phyloP scores from a whole-genome alignment of 2,113 vertebrate genomes.

The Lasiurus borealis region DNA sequence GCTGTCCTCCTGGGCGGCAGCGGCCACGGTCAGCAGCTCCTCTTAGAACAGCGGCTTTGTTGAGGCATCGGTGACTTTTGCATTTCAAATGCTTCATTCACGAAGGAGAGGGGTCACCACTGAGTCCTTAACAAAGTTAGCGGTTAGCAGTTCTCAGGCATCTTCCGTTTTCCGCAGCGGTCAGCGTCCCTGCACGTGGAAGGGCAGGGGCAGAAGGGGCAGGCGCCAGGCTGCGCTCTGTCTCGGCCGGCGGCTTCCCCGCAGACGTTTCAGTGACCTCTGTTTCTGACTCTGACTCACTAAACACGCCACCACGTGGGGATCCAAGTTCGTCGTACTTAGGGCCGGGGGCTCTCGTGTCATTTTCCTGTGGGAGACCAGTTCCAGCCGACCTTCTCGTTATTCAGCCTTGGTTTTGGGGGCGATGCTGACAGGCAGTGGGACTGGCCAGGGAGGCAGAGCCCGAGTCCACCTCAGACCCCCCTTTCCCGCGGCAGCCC shows the following conservation, averaged over 20 bases:
- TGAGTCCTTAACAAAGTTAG: not conserved
- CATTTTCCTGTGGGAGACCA: not conserved
- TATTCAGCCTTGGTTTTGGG: not conserved
- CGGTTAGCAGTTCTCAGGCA: too few relatives aligned
- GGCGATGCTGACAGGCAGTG: not conserved
- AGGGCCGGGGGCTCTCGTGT: not conserved
- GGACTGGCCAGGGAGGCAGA: not conserved
- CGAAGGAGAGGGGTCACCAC: not conserved
- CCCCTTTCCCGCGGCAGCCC: not conserved
- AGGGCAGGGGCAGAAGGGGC: not conserved
- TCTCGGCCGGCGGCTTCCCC: not conserved
- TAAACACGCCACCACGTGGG: not conserved
- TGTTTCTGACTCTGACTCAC: not conserved
- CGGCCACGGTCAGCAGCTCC: not conserved
- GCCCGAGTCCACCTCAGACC: not conserved
- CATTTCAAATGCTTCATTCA: not conserved
- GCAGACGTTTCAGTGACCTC: not conserved
- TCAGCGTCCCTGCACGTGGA: not conserved
- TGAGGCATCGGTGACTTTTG: not conserved
- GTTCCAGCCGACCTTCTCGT: not conserved
- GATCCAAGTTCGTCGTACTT: not conserved
- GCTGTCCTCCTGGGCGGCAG: not conserved
- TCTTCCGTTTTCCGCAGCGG: not conserved
- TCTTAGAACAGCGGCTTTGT: not conserved
- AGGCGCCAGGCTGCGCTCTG: accelerated